Conservation (phyloP, 92 coral and sea anemone genomes). For the Scolanthus callimorphus region DNA sequence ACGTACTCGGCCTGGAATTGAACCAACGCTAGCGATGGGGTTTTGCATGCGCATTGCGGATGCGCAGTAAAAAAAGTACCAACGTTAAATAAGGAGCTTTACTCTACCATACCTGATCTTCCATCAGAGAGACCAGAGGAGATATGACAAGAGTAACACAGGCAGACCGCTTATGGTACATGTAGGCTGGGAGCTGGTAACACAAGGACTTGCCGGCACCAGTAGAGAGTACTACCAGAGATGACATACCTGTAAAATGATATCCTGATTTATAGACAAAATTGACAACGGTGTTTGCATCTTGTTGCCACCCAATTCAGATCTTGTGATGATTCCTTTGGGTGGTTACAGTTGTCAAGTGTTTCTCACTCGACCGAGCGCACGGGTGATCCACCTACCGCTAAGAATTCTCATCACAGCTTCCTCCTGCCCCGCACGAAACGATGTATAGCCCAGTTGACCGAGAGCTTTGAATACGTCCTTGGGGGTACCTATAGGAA, state of each 20-base stretch:
- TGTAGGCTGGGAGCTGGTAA: constrained; percentile 94
- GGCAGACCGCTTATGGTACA: constrained; percentile 79
- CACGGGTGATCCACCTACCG: constrained; percentile 88
- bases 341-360: too few relatives aligned
- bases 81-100: too few relatives aligned
- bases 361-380: too few relatives aligned
- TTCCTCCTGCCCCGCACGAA: constrained; percentile 93
- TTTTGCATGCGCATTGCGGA: too few relatives aligned
- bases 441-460: constrained; percentile 82
- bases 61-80: too few relatives aligned
- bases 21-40: too few relatives aligned
- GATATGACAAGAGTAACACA: constrained; percentile 90
- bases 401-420: constrained; percentile 95
- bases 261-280: too few relatives aligned
- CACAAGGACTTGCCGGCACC: constrained; percentile 98
- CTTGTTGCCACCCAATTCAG: too few relatives aligned
- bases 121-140: constrained; percentile 98
- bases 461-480: constrained; percentile 78
- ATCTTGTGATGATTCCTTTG: too few relatives aligned
- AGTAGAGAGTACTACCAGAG: constrained; percentile 94
- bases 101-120: constrained; percentile 69
- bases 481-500: constrained; percentile 54
- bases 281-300: too few relatives aligned
- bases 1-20: constrained; percentile 71
- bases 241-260: constrained; percentile 66